Base-by-base conservation (phyloP, 2,113 vertebrate genomes). In the Xerus inauris region DNA sequence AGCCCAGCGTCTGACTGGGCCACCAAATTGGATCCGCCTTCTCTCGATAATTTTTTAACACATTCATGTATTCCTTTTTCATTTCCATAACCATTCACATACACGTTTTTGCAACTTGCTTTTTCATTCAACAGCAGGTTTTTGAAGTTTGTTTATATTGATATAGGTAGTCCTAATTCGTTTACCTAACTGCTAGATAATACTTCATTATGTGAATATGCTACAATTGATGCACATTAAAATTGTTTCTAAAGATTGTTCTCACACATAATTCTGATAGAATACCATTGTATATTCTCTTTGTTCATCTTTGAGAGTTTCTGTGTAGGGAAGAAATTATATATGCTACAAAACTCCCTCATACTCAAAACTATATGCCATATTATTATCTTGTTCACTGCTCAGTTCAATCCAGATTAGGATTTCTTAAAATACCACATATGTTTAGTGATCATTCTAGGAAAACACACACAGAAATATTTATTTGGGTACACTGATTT, bases 291-390 rank as follows among this genome's bases (percentile, higher is more conserved):
- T 6, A 40, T 45, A 69, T 42, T 75, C 38, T 76, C 54, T 75
- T 54, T 88, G 40, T 92, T 87, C 28, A 17, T 75, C 24, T 65
- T 64, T 83, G 19, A 90, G 72, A 87, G 38, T 64, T 95, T 86
- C 69, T 64, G 0, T 57, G 40, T n/a, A 30, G 12, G 40, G 7
- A 47, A 6, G 45, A 85, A 85, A 64, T 40, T 72, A 16, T 30
- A 49, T 64, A 16, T 76, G 90, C 13, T 84, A 62, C 24, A 92
- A 40, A 84, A 94, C 85, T 51, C 22, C 38, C 54, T 82, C 72
- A 28, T 5, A 32, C 93, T 91, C 45, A 51, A 76, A 82, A 67
- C 67, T 84, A 0, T 45, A 32, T 75, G 67, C 22, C 4, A 38
- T 45, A 45, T 71, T 67, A 3, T 77, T 85, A 75, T 45, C 10